Percentiles rank a stretch among this genome's conserved stretches.
phyloP scores from a whole-genome alignment of 2,888 invertebrate genomes.

The Podabrus alpinus region DNA sequence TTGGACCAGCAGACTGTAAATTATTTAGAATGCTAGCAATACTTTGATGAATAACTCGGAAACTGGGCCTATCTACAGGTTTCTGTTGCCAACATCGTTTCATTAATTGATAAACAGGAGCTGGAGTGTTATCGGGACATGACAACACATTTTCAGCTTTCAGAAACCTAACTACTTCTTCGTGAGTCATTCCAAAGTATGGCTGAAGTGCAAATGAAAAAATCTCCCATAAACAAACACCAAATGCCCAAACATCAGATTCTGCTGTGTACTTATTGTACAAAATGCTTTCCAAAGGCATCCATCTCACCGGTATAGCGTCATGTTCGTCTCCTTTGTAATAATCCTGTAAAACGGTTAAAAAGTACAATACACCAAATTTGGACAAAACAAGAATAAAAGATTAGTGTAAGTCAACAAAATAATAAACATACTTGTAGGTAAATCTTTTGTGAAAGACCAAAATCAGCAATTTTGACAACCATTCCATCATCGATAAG shows the following conservation, averaged over 20 bases:
- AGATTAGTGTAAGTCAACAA: too few species aligned
- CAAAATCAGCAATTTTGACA: constrained; percentile 97
- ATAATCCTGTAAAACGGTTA: constrained; percentile 65
- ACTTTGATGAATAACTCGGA: constrained; percentile 79
- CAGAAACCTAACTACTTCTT: constrained; percentile 92
- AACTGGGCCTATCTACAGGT: constrained; percentile 83
- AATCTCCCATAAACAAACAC: constrained; percentile 95
- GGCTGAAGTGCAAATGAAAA: constrained; percentile 96
- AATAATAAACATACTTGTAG: constrained; percentile 59
- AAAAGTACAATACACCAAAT: too few species aligned
- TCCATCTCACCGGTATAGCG: constrained; percentile 97
- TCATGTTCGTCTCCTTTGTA: constrained; percentile 95
- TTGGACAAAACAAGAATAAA: too few species aligned
- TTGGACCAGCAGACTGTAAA: constrained; percentile 34
- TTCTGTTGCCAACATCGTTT: constrained; percentile 90
- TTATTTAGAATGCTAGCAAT: constrained; percentile 56
- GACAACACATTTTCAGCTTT: constrained; percentile 91
- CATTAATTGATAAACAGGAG: constrained; percentile 89
- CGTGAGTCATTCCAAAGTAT: constrained; percentile 96
- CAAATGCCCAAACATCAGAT: constrained; percentile 97
- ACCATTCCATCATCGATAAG: constrained; percentile 91
- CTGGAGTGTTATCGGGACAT: constrained; percentile 88
- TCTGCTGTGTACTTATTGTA: constrained; percentile 96
- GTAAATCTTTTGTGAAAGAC: constrained; percentile 93
- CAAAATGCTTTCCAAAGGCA: constrained; percentile 95